Evolutionary conservation across 1,140 invertebrate species (phyloP), one percentile per base, ranked within the genome.

Genomic region (Trachelipus rathkii): DNA sequence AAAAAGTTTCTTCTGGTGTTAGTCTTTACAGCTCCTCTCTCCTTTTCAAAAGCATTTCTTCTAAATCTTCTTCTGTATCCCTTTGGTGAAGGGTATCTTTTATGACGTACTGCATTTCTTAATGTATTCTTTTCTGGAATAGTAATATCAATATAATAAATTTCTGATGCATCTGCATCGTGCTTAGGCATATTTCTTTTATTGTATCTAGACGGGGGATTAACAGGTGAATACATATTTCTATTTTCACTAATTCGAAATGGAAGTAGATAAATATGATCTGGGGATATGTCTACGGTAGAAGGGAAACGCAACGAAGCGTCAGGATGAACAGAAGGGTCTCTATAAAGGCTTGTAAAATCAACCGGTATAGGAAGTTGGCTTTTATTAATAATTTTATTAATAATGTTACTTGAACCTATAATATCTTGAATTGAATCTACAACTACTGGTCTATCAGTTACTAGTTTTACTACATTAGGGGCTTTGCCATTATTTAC

Each of bases 81-180:
- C 1, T 13, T 60, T 13, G 50, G 50, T 60, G 50, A 60, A 60
- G 19, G 11, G 8, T 15, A 60, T 60, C 19, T 60, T 19, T 60
- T 13, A 60, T 60, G 50, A 60, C 19, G 11, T 3, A 78, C 72
- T 19, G 44, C 50, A n/a, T 74, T 74, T 21, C n/a, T 11, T n/a
- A 45, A 74, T 23, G 44, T 73, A 13, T 60, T 13, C 19, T 72
- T 75, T n/a, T 77, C 79, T 81, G 79, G 79, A 81, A 81, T 70
- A 74, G 79, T 81, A 77, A 81, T 81, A 44, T 81, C 79, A 78
- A 81, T 81, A 71, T 81, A 81, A 67, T 78, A 81, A 9, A 81
- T 46, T 21, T 71, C 19, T 23, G 24, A 21, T 68, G 13, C 53
- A 33, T 74, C 71, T 68, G 46, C 13, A 15, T 43, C 74, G 72